phyloP scores from a whole-genome alignment of 1,140 invertebrate genomes.

The Ectropis grisescens region DNA sequence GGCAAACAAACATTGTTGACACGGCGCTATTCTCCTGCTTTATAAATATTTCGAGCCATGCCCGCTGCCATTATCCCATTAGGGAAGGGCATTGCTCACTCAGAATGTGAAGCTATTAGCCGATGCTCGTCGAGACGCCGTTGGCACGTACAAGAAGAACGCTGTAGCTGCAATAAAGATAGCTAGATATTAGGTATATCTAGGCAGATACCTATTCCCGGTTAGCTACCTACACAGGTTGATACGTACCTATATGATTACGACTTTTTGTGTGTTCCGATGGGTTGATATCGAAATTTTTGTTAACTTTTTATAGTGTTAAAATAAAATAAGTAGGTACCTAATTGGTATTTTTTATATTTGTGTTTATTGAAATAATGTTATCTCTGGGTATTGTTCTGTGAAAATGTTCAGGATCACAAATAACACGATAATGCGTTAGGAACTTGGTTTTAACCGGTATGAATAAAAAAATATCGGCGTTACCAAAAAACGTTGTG shows the following conservation, averaged over 20 bases:
- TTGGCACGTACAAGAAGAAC: neutral
- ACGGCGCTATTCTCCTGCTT: constrained; percentile 50
- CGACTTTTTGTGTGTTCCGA: constrained; percentile 9
- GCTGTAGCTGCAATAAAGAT: constrained; percentile 3
- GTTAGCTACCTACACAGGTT: too few species aligned
- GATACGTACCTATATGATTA: too few species aligned
- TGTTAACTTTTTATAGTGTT: too few species aligned
- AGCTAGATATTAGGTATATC: constrained; percentile 2
- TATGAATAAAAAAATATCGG: too few species aligned
- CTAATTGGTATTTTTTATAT: too few species aligned
- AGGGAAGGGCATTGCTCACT: constrained; percentile 54
- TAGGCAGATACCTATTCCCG: constrained; percentile 6
- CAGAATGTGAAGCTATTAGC: constrained; percentile 49
- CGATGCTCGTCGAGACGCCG: constrained; percentile 17
- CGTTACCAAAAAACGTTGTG: too few species aligned
- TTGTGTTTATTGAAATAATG: too few species aligned
- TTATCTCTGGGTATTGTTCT: too few species aligned
- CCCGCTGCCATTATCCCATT: constrained; percentile 60
- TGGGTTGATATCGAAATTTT: neutral
- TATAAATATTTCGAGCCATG: constrained; percentile 60
- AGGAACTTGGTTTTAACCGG: too few species aligned
- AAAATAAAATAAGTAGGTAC: too few species aligned
- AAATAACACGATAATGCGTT: too few species aligned
- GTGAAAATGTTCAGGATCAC: too few species aligned
- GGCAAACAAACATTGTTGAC: constrained; percentile 58